Evolutionary conservation across 2,113 vertebrate species (phyloP), one percentile per base, ranked within the genome.

Genomic region (Nothocercus julius): DNA sequence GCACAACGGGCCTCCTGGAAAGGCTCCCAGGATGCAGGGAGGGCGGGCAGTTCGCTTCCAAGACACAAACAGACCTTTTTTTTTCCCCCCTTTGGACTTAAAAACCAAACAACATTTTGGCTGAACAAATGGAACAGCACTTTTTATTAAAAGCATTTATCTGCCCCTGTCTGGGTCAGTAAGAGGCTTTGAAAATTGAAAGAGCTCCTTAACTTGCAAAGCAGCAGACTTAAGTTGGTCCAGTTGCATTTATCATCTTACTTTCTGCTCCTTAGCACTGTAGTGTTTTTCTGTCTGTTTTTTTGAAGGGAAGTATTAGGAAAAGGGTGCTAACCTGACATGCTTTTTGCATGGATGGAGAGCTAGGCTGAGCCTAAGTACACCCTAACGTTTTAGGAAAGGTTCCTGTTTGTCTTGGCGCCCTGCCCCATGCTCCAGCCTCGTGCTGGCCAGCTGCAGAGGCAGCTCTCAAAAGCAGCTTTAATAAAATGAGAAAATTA

Each of bases 61-160:
- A 16, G 34, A 24, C 1, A 0, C 80, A 88, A 47, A 81, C 34
- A 64, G 72, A 67, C 79, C 13, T 72, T 93, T 88, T 93, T 93
- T 11, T 49, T 49, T 49, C 11, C 21, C 21, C 21, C 42, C 73
- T 81, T 79, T 63, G 61, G 72, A 64, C 80, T 88, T 70, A 40
- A 92, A 95, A 49, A 95, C 70, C 84, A 91, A 95, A 90, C 82
- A 95, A 68, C 3, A 4, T 95, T 88, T 94, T 96, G 88, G 69
- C 94, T 6, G 5, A 93, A 86, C 80, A 93, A 61, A 74, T 79
- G 54, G 80, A 94, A 54, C 82, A 2, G 11, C 69, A 58, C 51
- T 88, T 88, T 95, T 93, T 72, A 84, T 79, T 92, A 66, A 96
- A 81, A 94, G 34, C 88, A 69, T 73, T 0, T 25, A 84, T 84